These are phyloP conservation scores for Noctilio leporinus DNA, from an alignment of 2,113 vertebrate species.

Conservation along the genomic window DNA sequence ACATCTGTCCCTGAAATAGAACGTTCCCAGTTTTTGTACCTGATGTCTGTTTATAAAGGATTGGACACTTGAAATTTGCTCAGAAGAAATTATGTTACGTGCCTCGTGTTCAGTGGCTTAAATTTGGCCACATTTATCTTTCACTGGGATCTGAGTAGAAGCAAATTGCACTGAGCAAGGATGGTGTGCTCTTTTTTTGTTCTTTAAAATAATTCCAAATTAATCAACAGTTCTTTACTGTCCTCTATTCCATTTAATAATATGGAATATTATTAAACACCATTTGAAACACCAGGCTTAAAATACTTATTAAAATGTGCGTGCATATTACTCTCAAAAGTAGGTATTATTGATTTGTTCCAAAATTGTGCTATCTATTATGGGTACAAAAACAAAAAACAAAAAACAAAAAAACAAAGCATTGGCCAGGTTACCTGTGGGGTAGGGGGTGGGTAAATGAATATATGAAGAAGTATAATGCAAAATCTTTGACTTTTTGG, in stretches of 20 bases:
- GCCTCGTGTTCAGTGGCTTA: not conserved
- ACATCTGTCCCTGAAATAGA: not conserved
- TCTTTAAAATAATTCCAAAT: not conserved
- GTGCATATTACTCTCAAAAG: not conserved
- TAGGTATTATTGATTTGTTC: not conserved
- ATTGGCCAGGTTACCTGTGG: not conserved
- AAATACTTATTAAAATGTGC: not conserved
- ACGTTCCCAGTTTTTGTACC: not conserved
- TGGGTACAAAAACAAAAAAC: not conserved
- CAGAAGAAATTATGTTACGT: not conserved
- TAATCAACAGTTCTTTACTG: not conserved
- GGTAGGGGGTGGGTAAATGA: not conserved
- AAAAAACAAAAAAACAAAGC: not conserved
- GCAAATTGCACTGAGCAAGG: not conserved
- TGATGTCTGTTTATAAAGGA: not conserved
- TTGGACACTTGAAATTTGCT: not conserved
- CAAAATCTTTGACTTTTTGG: not conserved
- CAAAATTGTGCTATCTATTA: not conserved
- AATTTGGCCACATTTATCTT: not conserved
- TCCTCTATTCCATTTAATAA: not conserved
- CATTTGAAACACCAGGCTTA: not conserved
- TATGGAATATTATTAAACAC: no score
- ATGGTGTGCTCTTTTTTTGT: not conserved
- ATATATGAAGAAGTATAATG: not conserved
- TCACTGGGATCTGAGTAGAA: not conserved